Percentiles rank a stretch among this genome's conserved stretches.
Conservation (phyloP, 2,888 invertebrate species). For the Brachyptera putata region DNA sequence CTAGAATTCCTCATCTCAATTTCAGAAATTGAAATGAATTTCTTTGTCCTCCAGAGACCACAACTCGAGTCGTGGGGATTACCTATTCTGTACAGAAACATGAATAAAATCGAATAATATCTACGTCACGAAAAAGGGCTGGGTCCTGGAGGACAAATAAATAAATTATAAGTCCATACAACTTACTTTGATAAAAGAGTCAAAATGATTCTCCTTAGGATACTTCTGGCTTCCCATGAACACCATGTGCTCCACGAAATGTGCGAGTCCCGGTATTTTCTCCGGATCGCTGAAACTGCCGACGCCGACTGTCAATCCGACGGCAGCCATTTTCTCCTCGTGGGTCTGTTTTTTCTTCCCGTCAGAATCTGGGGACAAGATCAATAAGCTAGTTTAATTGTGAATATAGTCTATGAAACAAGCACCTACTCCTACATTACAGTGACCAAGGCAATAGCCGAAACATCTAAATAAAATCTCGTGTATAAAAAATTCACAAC, state of each 20-base stretch:
- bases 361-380: background rate
- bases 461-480: too few relatives aligned
- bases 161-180: too few relatives aligned
- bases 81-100: too few relatives aligned
- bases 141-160: too few relatives aligned
- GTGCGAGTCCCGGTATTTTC: slow-evolving; percentile 73
- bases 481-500: too few relatives aligned
- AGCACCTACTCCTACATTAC: background rate
- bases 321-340: slow-evolving; percentile 56
- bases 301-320: slow-evolving; percentile 69
- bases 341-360: background rate
- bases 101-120: too few relatives aligned
- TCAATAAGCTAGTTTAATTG: background rate
- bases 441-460: too few relatives aligned
- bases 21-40: too few relatives aligned
- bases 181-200: slow-evolving; percentile 65
- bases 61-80: too few relatives aligned
- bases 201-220: slow-evolving; percentile 80
- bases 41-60: too few relatives aligned
- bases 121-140: too few relatives aligned
- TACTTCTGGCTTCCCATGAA: slow-evolving; percentile 92
- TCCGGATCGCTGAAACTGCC: slow-evolving; percentile 76
- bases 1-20: too few relatives aligned
- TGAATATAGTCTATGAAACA: background rate
- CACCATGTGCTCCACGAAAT: slow-evolving; percentile 88